Percentiles rank a stretch among this genome's conserved stretches.
These are phyloP conservation scores for Cherax quadricarinatus DNA, from an alignment of 1,140 invertebrate species.

Conservation along the genomic window DNA sequence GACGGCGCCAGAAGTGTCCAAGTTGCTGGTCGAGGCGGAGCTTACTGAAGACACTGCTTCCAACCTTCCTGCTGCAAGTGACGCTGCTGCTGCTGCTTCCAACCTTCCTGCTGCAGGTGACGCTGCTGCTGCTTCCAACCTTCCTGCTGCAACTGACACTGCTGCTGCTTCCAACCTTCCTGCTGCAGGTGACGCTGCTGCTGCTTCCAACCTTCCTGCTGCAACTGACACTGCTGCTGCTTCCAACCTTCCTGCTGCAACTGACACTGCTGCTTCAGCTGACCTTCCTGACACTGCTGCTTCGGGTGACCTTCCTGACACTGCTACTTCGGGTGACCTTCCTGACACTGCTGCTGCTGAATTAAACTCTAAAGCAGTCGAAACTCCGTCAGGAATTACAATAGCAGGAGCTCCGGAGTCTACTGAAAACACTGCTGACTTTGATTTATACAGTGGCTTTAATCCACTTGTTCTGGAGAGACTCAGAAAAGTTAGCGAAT, in stretches of 20 bases:
- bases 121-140: too few species aligned
- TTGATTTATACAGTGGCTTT: not conserved
- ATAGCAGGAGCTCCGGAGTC: not conserved
- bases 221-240: too few species aligned
- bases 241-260: too few species aligned
- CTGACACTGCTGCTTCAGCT: too few species aligned
- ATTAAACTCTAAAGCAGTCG: not conserved
- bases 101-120: too few species aligned
- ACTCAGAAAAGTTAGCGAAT: not conserved
- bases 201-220: not conserved
- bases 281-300: not conserved
- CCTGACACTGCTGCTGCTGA: not conserved
- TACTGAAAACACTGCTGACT: not conserved
- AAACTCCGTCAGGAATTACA: not conserved
- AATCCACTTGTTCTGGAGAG: not conserved
- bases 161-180: too few species aligned
- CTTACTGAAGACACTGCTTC: not conserved
- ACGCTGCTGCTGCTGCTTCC: too few species aligned
- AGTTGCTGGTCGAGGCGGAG: not conserved
- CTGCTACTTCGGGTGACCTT: not conserved
- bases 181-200: not conserved
- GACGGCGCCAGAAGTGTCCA: not conserved
- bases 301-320: not conserved
- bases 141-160: not conserved
- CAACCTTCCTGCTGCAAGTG: not conserved